A percentile compares a stretch with the other conserved stretches of the same genome.
These are phyloP conservation scores for Chrysolina haemoptera DNA, from an alignment of 2,888 invertebrate species.

Conservation along the genomic window DNA sequence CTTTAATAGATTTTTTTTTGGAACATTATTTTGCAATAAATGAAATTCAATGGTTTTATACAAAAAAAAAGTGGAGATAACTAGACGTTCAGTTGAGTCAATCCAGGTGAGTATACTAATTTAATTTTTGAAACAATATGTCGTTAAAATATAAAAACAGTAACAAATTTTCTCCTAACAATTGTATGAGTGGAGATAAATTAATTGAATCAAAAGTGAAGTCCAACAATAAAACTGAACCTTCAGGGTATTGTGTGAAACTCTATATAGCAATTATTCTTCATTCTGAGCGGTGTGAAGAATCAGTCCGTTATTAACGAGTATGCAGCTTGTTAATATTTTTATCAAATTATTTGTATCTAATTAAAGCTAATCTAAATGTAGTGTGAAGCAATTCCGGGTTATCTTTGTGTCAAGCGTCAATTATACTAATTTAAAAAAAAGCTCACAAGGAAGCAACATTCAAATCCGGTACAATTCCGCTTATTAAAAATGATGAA, in stretches of 20 bases:
- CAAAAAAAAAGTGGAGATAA: no score
- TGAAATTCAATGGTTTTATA: no score
- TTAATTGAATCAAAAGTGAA: constrained; percentile 51
- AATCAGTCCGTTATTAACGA: constrained; percentile 43
- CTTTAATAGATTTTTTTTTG: no score
- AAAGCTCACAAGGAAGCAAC: constrained; percentile 49
- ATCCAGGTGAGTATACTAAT: constrained; percentile 34
- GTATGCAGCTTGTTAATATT: constrained; percentile 51
- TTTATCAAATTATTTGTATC: constrained; percentile 55
- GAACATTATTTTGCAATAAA: no score
- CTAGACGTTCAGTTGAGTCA: no score
- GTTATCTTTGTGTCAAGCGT: constrained; percentile 47
- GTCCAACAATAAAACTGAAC: constrained; percentile 45
- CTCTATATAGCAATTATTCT: constrained; percentile 34
- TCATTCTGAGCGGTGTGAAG: constrained; percentile 52
- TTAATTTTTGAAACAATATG: constrained; percentile 55
- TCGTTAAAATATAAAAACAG: constrained; percentile 58
- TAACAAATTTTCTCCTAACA: constrained; percentile 57
- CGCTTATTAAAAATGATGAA: constrained; percentile 15
- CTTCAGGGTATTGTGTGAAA: constrained; percentile 38
- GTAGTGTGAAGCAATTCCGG: constrained; percentile 56
- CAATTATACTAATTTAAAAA: constrained; percentile 46
- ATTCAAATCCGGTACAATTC: neutral
- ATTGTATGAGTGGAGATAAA: constrained; percentile 52
- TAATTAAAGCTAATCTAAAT: constrained; percentile 54